Evolutionary conservation across 2,797 vertebrate genomes (phyloP), one percentile per base, ranked within the genome.

Genomic region (Carcharodon carcharias): DNA sequence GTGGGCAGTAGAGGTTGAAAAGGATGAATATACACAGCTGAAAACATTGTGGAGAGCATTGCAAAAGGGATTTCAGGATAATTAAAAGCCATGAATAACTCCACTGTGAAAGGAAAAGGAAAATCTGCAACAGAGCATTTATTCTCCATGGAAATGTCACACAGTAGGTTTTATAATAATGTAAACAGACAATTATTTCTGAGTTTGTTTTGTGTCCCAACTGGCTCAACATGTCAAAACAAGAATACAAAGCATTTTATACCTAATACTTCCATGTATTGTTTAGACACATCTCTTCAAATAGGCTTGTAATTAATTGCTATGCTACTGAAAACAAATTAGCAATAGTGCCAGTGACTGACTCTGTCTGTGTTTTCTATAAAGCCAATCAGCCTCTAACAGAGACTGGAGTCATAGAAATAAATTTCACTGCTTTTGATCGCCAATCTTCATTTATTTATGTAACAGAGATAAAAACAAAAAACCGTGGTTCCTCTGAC

Each of bases 141-240:
- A 12, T 65, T 65, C 61, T 61, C 88, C 67, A 71, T 69, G 67
- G 93, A 50, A 71, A 50, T 61, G 61, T 31, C 40, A 69, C 65
- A 95, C n/a, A 69, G 16, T 50, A 69, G 21, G 28, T 23, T 28
- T 69, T 50, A 95, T 5, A 73, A 40, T 56, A 31, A 73, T 50
- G 50, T 50, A 95, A 95, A 73, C 67, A 95, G 40, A 71, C 14
- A 95, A 73, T 95, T 95, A 95, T 69, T 35, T 73, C 93, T 1
- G n/a, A 4, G 31, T 93, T 45, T 67, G 18, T 67, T 61, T 93
- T 93, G 91, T 93, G 61, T 67, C n/a, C n/a, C 63, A 21, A 67
- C 61, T 56, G 67, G 45, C 88, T 71, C 67, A 95, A 54, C 67
- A 56, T n/a, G 23, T 95, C 67, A 35, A 50, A 45, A 54, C 93